These are phyloP conservation scores for Mamestra brassicae DNA, from an alignment of 2,888 invertebrate genomes.

Conservation along the genomic window DNA sequence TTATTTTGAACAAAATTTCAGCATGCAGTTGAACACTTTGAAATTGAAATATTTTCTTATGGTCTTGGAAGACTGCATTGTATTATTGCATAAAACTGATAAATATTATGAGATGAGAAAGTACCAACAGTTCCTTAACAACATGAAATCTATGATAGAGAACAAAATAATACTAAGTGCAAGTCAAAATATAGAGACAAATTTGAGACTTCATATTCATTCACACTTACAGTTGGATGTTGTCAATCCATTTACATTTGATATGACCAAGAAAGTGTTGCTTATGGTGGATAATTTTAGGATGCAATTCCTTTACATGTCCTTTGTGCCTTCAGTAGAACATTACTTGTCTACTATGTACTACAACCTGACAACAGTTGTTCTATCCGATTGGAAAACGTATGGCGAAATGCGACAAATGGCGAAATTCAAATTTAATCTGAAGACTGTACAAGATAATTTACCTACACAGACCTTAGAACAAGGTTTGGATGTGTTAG, in stretches of 20 bases:
- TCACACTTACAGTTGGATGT: slow-evolving; percentile 95
- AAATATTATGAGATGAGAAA: slow-evolving; percentile 74
- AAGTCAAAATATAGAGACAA: slow-evolving; percentile 97
- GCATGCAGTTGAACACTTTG: slow-evolving; percentile 92
- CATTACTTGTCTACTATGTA: slow-evolving; percentile 98
- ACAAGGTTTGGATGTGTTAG: slow-evolving; percentile 98
- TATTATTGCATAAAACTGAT: slow-evolving; percentile 81
- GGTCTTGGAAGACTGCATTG: slow-evolving; percentile 86
- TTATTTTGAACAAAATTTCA: slow-evolving; percentile 94
- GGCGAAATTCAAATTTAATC: slow-evolving; percentile 95
- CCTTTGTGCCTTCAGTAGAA: slow-evolving; percentile 94
- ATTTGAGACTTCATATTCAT: slow-evolving; percentile 97
- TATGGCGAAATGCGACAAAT: slow-evolving; percentile 99
- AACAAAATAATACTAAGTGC: slow-evolving; percentile 93
- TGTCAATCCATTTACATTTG: slow-evolving; percentile 93
- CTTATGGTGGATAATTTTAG: slow-evolving; percentile 91
- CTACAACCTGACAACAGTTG: slow-evolving; percentile 99
- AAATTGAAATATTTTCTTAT: slow-evolving; percentile 90
- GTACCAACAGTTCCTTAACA: slow-evolving; percentile 80
- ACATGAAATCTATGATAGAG: slow-evolving; percentile 86
- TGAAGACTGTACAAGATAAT: slow-evolving; percentile 97
- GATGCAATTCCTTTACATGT: slow-evolving; percentile 90
- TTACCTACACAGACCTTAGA: slow-evolving; percentile 99
- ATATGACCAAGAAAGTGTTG: slow-evolving; percentile 92
- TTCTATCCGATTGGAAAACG: slow-evolving; percentile 99